A percentile compares a stretch with the other conserved stretches of the same genome.
phyloP scores from a whole-genome alignment of 2,113 vertebrate genomes.

The Hydrochoerus hydrochaeris region DNA sequence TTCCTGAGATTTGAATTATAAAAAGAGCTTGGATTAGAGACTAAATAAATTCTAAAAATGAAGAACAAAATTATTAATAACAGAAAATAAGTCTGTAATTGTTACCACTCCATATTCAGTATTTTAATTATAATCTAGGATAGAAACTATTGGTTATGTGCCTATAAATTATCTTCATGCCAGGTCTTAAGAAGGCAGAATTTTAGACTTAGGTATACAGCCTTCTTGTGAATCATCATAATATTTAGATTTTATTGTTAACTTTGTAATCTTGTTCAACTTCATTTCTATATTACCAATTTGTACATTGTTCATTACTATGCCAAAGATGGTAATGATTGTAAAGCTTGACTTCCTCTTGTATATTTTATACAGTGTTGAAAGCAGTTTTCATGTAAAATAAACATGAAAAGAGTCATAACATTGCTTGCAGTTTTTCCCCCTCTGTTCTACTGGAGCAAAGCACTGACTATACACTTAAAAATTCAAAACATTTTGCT shows the following conservation, averaged over 20 bases:
- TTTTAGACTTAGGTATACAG: background rate
- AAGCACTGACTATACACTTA: background rate
- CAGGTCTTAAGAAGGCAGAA: background rate
- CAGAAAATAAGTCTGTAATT: background rate
- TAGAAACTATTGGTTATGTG: background rate
- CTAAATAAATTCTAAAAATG: background rate
- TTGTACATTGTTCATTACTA: no score
- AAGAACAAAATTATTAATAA: background rate
- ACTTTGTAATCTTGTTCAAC: background rate
- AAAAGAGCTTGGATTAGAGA: background rate
- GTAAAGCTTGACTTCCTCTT: background rate
- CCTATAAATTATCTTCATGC: background rate
- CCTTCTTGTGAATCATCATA: background rate
- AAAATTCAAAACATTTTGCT: background rate
- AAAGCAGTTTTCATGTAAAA: background rate
- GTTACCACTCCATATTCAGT: background rate
- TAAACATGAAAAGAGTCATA: background rate
- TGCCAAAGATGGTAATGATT: background rate
- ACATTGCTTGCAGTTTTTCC: background rate
- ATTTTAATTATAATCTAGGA: slow-evolving; percentile 2
- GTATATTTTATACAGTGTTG: background rate
- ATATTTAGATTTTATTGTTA: background rate
- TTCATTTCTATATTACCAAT: background rate
- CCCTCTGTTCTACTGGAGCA: background rate
- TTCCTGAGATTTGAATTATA: background rate